phyloP scores from a whole-genome alignment of 2,797 vertebrate species.

The Telmatherina bonti region DNA sequence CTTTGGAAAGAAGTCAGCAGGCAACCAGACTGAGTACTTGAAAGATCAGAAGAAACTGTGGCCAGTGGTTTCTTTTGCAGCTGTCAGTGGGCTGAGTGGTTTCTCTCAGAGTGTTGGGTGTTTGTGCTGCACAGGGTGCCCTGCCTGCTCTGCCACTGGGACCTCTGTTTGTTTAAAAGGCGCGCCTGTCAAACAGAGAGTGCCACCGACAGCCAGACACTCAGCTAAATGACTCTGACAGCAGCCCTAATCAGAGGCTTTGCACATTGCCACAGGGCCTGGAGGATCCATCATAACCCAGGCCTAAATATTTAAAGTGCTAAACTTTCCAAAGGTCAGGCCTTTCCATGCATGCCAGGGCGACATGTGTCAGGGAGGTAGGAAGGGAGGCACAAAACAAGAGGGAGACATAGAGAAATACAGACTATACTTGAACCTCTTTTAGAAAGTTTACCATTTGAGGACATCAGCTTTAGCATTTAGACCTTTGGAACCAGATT shows the following conservation, averaged over 20 bases:
- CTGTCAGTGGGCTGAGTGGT: conserved; percentile 81
- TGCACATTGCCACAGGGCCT: conserved; percentile 82
- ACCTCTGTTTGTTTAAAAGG: conserved; percentile 88
- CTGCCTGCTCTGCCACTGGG: conserved; percentile 80
- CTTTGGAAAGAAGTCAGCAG: conserved; percentile 45
- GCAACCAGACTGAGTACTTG: conserved; percentile 56
- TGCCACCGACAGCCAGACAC: conserved; percentile 78
- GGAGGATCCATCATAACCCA: conserved; percentile 87
- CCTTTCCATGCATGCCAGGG: conserved; percentile 83
- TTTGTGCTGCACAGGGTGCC: conserved; percentile 77
- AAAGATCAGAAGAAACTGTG: conserved; percentile 63
- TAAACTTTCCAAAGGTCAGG: conserved; percentile 88
- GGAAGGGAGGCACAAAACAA: conserved; percentile 58
- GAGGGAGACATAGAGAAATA: conserved; percentile 40
- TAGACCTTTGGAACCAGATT: conserved; percentile 22
- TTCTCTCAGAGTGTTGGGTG: conserved; percentile 78
- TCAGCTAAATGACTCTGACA: conserved; percentile 83
- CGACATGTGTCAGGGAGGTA: conserved; percentile 76
- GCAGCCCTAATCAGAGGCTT: conserved; percentile 86
- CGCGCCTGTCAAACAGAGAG: conserved; percentile 86
- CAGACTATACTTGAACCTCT: conserved; percentile 48
- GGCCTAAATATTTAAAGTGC: conserved; percentile 90
- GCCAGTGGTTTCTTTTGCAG: conserved; percentile 73
- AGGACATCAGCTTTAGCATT: conserved; percentile 45
- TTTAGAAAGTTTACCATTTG: conserved; percentile 35